Conservation (phyloP, 1,140 invertebrate genomes). For the Drosophila nigrodunni region DNA sequence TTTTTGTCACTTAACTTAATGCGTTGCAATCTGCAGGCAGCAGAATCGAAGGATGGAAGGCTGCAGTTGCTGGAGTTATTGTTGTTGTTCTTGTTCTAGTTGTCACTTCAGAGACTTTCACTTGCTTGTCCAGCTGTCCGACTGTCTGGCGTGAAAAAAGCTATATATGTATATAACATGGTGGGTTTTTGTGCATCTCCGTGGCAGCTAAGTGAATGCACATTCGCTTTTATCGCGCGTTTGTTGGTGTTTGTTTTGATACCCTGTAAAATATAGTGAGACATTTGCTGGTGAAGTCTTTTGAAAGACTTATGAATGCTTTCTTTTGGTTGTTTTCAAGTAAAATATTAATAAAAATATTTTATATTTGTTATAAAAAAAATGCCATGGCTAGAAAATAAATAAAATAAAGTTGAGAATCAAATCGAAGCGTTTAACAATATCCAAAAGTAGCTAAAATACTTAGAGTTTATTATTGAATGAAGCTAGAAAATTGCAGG, state of each 20-base stretch:
- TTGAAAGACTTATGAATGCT: too few relatives aligned
- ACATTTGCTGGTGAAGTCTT: too few relatives aligned
- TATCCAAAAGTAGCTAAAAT: too few relatives aligned
- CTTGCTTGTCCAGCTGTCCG: conserved; percentile 5
- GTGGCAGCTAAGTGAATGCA: conserved; percentile 27
- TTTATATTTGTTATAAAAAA: too few relatives aligned
- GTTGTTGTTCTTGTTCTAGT: conserved; percentile 4
- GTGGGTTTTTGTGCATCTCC: conserved; percentile 18
- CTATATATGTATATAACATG: conserved; percentile 2
- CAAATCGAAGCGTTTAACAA: too few relatives aligned
- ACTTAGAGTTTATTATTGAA: neutral
- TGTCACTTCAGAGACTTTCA: conserved; percentile 36
- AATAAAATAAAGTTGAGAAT: too few relatives aligned
- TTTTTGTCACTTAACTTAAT: conserved; percentile 67
- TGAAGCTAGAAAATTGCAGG: neutral
- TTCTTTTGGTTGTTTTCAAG: too few relatives aligned
- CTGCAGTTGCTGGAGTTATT: neutral
- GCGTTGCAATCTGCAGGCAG: conserved; percentile 8
- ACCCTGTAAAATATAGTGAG: conserved; percentile 18
- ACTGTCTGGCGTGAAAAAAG: conserved; percentile 16
- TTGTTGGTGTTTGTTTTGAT: conserved; percentile 12
- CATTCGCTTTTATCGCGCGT: conserved; percentile 8
- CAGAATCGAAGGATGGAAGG: neutral
- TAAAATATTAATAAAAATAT: too few relatives aligned
- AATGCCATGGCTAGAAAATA: too few relatives aligned